A percentile compares a stretch with the other conserved stretches of the same genome.
These are phyloP conservation scores for Troides aeacus DNA, from an alignment of 2,888 invertebrate genomes.

Conservation along the genomic window DNA sequence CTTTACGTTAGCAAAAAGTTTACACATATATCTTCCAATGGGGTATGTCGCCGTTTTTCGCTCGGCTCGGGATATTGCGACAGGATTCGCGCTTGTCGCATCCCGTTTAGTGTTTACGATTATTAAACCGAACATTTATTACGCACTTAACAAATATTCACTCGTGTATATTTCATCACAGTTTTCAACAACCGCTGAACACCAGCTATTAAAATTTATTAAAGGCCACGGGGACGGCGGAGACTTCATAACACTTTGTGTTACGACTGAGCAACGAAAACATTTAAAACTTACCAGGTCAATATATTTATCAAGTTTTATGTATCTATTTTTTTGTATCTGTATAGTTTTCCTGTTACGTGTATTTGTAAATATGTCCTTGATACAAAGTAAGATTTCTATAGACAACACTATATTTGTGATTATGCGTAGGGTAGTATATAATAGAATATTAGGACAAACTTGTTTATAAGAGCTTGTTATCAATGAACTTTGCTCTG, in stretches of 20 bases:
- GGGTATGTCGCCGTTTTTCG: constrained; percentile 29
- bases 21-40: constrained; percentile 10
- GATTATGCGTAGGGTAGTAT: neutral
- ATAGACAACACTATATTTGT: neutral
- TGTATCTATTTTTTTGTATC: too few species aligned
- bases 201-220: neutral
- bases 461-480: constrained; percentile 5
- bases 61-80: constrained; percentile 32
- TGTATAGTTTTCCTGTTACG: too few species aligned
- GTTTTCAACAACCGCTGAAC: constrained; percentile 5
- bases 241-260: neutral
- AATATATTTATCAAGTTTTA: too few species aligned
- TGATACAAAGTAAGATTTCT: neutral
- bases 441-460: neutral
- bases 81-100: constrained; percentile 22
- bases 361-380: too few species aligned
- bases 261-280: neutral
- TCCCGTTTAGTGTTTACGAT: constrained; percentile 1
- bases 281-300: neutral
- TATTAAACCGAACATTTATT: constrained; percentile 6
- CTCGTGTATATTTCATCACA: constrained; percentile 13
- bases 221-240: neutral
- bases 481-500: constrained; percentile 32
- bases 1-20: neutral
- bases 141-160: constrained; percentile 13